These are phyloP conservation scores for Globia sparganii DNA, from an alignment of 2,888 invertebrate genomes.

Conservation along the genomic window DNA sequence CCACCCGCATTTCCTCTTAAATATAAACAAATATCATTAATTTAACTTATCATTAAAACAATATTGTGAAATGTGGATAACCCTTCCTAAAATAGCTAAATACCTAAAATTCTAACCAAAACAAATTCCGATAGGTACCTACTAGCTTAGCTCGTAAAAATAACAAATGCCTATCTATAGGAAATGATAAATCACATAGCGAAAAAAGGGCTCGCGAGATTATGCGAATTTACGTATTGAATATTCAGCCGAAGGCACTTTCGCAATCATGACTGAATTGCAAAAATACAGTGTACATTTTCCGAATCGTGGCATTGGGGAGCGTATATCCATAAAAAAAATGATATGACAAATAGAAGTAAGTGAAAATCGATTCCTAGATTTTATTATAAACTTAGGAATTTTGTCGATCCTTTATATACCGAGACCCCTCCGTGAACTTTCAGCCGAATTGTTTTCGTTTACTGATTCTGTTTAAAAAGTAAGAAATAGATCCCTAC, in stretches of 20 bases:
- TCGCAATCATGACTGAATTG: constrained; percentile 63
- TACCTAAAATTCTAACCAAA: constrained; percentile 16
- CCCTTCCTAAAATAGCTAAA: neutral
- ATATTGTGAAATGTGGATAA: neutral
- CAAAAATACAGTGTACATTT: constrained; percentile 60
- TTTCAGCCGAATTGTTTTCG: neutral
- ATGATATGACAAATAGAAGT: neutral
- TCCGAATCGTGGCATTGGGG: constrained; percentile 17
- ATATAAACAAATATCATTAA: neutral
- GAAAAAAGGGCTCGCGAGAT: constrained; percentile 60
- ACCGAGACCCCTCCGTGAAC: neutral
- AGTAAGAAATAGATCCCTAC: neutral
- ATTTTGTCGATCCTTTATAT: neutral
- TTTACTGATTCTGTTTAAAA: neutral
- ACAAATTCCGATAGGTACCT: neutral
- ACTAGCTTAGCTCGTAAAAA: constrained; percentile 46
- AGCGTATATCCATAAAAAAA: constrained; percentile 5
- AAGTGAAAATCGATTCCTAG: neutral
- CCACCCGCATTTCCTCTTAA: no score
- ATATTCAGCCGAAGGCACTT: constrained; percentile 68
- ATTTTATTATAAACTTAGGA: neutral
- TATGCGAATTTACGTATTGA: constrained; percentile 71
- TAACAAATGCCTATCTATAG: constrained; percentile 49
- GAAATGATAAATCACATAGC: constrained; percentile 49
- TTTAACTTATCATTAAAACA: neutral